Evolutionary conservation across 2,797 vertebrate genomes (phyloP).

Genomic region (Paratrypauchen microcephalus): DNA sequence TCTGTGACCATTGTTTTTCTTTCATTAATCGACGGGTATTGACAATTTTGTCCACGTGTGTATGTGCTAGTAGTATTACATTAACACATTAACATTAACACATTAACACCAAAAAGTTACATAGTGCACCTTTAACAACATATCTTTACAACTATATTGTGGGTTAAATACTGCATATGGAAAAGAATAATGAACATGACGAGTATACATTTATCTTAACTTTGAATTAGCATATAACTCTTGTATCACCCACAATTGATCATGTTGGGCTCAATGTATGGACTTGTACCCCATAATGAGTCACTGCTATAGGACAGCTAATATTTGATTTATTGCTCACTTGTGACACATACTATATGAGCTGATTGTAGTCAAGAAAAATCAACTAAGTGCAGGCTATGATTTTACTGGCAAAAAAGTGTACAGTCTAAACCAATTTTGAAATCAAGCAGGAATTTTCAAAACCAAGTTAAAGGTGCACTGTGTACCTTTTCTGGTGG

Average conservation of each 20-base stretch:
- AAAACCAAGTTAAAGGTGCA: not conserved
- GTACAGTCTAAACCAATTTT: not conserved
- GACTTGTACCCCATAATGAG: slow-evolving; percentile 6
- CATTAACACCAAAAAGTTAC: too few relatives aligned
- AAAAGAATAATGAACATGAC: not conserved
- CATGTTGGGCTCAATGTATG: not conserved
- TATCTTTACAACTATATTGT: too few relatives aligned
- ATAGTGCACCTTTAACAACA: too few relatives aligned
- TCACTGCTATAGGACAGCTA: slow-evolving; percentile 8
- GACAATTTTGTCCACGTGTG: too few relatives aligned
- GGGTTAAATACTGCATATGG: not conserved
- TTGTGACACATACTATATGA: slow-evolving; percentile 8
- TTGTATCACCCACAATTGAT: not conserved
- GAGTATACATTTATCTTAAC: not conserved
- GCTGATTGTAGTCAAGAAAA: not conserved
- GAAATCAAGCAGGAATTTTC: not conserved
- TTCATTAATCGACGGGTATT: too few relatives aligned
- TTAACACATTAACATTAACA: too few relatives aligned
- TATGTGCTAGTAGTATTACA: not conserved
- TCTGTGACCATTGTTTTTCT: too few relatives aligned
- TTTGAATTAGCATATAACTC: not conserved
- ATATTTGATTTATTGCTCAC: slow-evolving; percentile 24
- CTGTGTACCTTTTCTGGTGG: too few relatives aligned
- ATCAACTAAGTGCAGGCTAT: not conserved
- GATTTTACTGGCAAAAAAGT: not conserved